A percentile compares a stretch with the other conserved stretches of the same genome.
Evolutionary conservation across 2,113 vertebrate species (phyloP).

Genomic region (Amblyopsis rosae): DNA sequence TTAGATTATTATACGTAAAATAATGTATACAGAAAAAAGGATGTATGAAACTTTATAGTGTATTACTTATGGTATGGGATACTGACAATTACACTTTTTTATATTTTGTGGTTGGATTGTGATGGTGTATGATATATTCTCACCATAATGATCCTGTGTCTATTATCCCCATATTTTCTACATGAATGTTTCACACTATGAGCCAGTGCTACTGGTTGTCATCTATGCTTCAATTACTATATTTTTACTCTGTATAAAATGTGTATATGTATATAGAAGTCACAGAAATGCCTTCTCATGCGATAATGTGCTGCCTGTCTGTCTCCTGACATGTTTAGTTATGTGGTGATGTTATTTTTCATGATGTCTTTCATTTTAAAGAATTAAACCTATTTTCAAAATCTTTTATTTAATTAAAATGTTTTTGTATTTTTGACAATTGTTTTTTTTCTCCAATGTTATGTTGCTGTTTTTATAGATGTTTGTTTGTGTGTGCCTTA

Average conservation of each 20-base stretch:
- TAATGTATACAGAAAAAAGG: constrained; percentile 65
- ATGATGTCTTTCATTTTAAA: constrained; percentile 71
- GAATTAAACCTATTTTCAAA: constrained; percentile 79
- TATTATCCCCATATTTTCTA: constrained; percentile 64
- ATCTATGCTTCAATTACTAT: constrained; percentile 70
- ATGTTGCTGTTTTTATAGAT: neutral
- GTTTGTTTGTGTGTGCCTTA: neutral
- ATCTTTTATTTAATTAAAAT: constrained; percentile 28
- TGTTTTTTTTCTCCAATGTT: neutral
- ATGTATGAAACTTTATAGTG: constrained; percentile 66
- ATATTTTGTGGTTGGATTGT: constrained; percentile 67
- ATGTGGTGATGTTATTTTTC: constrained; percentile 74
- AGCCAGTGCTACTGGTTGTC: constrained; percentile 62
- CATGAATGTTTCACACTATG: constrained; percentile 70
- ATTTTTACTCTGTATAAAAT: constrained; percentile 80
- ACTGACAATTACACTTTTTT: constrained; percentile 62
- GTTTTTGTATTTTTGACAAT: neutral
- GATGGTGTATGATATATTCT: constrained; percentile 60
- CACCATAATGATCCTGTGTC: constrained; percentile 55
- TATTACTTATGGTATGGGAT: constrained; percentile 49
- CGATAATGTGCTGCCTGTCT: constrained; percentile 70
- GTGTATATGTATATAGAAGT: constrained; percentile 78
- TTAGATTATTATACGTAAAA: constrained; percentile 65
- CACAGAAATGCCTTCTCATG: constrained; percentile 81
- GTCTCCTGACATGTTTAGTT: constrained; percentile 74